Evolutionary conservation across 2,888 invertebrate species (phyloP), one percentile per base, ranked within the genome.

Genomic region (Microctonus aethiopoides): DNA sequence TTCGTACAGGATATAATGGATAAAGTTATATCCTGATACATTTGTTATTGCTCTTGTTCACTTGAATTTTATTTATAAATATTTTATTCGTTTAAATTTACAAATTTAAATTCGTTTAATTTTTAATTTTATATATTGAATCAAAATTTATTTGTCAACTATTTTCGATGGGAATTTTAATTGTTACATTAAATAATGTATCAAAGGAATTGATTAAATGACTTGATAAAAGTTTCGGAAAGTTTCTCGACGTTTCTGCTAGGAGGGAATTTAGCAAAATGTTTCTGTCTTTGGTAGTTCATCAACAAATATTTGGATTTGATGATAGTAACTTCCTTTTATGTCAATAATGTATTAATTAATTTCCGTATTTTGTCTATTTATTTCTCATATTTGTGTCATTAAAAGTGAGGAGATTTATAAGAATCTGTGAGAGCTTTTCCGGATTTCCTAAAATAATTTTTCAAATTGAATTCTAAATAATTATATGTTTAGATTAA

Each of bases 341-440:
- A 16, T 26, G n/a, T 26, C 59, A 52, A 65, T 60, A 52, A 54
- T 39, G 65, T 70, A 70, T 66, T 66, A 61, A 52, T 61, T 29
- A 60, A 52, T 60, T 26, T 52, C 36, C 54, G n/a, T 16, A 10
- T 34, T 46, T 32, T 63, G 34, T 57, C n/a, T 46, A 3, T 41
- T n/a, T 61, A 20, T 67, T 24, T 39, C 10, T 4, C 22, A n/a
- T n/a, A n/a, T n/a, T n/a, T n/a, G n/a, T n/a, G n/a, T n/a, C n/a
- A n/a, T n/a, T n/a, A n/a, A n/a, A n/a, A n/a, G n/a, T n/a, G n/a
- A n/a, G n/a, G n/a, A n/a, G n/a, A n/a, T n/a, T n/a, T n/a, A n/a
- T n/a, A n/a, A n/a, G n/a, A n/a, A n/a, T n/a, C n/a, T n/a, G n/a
- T n/a, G n/a, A n/a, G n/a, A n/a, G n/a, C n/a, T n/a, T n/a, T n/a